Evolutionary conservation across 2,113 vertebrate species (phyloP), one percentile per base, ranked within the genome.

Genomic region (Patagioenas fasciata): DNA sequence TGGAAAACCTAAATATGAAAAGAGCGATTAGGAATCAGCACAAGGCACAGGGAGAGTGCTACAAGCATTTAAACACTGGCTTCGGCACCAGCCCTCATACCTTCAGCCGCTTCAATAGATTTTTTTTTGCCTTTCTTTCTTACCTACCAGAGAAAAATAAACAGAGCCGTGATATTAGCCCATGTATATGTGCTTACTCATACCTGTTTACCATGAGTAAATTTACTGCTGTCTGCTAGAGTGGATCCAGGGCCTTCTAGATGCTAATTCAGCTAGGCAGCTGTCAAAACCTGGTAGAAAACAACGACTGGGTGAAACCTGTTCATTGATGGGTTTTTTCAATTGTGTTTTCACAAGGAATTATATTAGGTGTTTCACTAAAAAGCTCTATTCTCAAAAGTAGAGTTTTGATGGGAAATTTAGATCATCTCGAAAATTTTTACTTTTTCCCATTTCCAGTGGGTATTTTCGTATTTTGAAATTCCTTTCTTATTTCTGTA

Each of bases 211-310:
- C 48, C 23, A 16, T 48, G 44, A n/a, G 12, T 69, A 31, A 34
- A 82, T 47, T 57, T 67, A 51, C 60, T 83, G 32, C 70, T 91
- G 18, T 51, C 80, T 92, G 32, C 32, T 64, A 56, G 42, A 80
- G 73, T 48, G 53, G 19, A 13, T 78, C 61, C 53, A n/a, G 91
- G 70, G 48, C 69, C 72, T 91, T 96, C 93, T 38, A 57, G 77
- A 40, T 61, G 69, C 29, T 87, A 77, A 44, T 51, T 91, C 86
- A 89, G 65, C 80, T 50, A 60, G 21, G 65, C 0, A 0, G 32
- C 38, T 91, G 57, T 95, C 80, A 81, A 89, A 96, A 34, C 57
- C 61, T 13, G 2, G 42, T 89, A 48, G 57, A 85, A 92, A 95
- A 65, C 48, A 84, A 28, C 56, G 53, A n/a, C 77, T 48, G 23